Evolutionary conservation across 2,888 invertebrate genomes (phyloP), one percentile per base, ranked within the genome.

Genomic region (Holacanthella duospinosa): DNA sequence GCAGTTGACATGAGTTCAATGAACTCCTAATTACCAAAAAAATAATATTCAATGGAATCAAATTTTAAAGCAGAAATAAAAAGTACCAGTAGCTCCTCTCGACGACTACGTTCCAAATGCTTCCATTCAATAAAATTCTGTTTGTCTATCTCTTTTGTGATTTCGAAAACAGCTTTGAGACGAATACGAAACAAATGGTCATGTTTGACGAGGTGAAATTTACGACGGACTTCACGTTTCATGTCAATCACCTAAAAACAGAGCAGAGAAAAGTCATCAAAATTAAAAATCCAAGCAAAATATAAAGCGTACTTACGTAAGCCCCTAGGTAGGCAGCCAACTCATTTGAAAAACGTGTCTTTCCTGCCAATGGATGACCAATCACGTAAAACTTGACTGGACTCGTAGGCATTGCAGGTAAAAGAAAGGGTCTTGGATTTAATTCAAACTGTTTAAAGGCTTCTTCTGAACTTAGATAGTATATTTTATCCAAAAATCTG

Each of bases 391-490:
- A 76, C 75, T 82, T 82, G 71, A 84, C 83, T 43, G 79, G 80
- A 6, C 83, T 81, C 74, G 80, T 81, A 21, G 86, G 82, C 76
- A 80, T 81, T 44, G 81, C 77, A 4, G 82, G 75, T 64, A 82
- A 75, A 19, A 86, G 75, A 75, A 79, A 86, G 1, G 82, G 81
- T 24, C 83, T 77, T 6, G 86, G 86, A 75, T 86, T 85, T 73
- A 78, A 78, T 67, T 79, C 78, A 75, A 86, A 86, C 55, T 77
- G 75, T 56, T 80, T 74, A 74, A 80, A 78, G 36, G 81, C 78
- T 36, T 81, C 77, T 57, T 79, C 74, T 27, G 83, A 80, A 25
- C 82, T 80, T 56, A 85, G 74, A 57, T 85, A 79, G 74, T 81
- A 86, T 2, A 86, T 78, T 73, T 82, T 81, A 74, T 83, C 83